These are phyloP conservation scores for Mastomys natalensis DNA, from an alignment of 2,113 vertebrate genomes.

Conservation along the genomic window DNA sequence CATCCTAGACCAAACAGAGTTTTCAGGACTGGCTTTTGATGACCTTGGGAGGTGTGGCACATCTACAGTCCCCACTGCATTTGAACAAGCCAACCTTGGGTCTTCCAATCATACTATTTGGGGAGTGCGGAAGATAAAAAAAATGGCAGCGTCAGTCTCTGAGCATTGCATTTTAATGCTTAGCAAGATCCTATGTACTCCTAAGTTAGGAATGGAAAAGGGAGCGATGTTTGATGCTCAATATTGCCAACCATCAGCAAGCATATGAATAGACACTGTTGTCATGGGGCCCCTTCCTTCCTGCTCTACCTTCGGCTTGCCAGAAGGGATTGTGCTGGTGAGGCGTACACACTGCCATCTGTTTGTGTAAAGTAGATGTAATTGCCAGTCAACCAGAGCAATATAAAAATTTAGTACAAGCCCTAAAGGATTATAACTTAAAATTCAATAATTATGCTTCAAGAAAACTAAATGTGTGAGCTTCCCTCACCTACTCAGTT, in stretches of 20 bases:
- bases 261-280: neutral
- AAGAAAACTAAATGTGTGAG: neutral
- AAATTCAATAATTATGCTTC: conserved; percentile 12
- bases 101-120: neutral
- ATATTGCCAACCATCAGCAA: neutral
- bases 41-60: neutral
- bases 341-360: neutral
- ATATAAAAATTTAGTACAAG: conserved; percentile 16
- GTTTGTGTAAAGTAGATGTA: conserved; percentile 51
- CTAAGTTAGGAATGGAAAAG: conserved; percentile 21
- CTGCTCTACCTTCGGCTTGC: neutral
- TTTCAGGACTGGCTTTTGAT: neutral
- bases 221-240: neutral
- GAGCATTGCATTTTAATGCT: conserved; percentile 12
- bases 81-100: neutral
- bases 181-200: conserved; percentile 20
- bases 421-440: conserved; percentile 26
- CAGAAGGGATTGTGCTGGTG: neutral
- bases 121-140: neutral
- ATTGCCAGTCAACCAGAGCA: neutral
- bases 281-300: neutral
- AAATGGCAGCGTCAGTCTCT: neutral
- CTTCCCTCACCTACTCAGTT: neutral
- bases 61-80: neutral
- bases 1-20: neutral